These are phyloP conservation scores for Pituophis catenifer DNA, from an alignment of 2,113 vertebrate species.

Conservation along the genomic window DNA sequence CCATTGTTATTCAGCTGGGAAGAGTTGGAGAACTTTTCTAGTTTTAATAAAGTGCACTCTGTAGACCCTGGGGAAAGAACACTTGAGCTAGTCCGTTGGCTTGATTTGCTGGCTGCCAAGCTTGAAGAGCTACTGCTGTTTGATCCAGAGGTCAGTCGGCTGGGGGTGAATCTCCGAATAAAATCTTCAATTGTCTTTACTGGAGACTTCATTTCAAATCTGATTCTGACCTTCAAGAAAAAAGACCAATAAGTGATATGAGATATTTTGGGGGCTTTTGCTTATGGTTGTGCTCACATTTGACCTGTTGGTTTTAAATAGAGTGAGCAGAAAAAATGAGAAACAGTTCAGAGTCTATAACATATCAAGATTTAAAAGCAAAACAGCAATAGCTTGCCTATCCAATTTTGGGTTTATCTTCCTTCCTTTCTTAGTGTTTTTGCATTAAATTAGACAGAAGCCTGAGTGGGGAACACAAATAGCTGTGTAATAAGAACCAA, in stretches of 20 bases:
- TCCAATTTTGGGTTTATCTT: neutral
- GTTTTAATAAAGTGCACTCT: slow-evolving; percentile 77
- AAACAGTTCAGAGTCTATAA: neutral
- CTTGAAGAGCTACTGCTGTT: slow-evolving; percentile 87
- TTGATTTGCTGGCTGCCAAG: slow-evolving; percentile 76
- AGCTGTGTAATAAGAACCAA: neutral
- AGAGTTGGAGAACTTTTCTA: slow-evolving; percentile 69
- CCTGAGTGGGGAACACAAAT: neutral
- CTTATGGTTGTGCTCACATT: neutral
- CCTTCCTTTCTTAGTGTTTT: neutral
- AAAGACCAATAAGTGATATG: neutral
- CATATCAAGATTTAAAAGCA: neutral
- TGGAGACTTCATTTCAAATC: slow-evolving; percentile 88
- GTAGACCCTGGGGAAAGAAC: slow-evolving; percentile 75
- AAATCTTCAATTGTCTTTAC: slow-evolving; percentile 97
- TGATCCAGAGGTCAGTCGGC: slow-evolving; percentile 85
- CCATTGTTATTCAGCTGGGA: slow-evolving; percentile 60
- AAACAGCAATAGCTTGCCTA: neutral
- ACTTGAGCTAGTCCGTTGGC: slow-evolving; percentile 72
- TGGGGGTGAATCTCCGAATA: slow-evolving; percentile 90
- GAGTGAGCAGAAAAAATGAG: slow-evolving; percentile 2
- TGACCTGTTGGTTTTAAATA: neutral
- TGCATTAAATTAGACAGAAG: neutral
- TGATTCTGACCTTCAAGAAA: slow-evolving; percentile 79
- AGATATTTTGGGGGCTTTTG: neutral